Evolutionary conservation across 2,888 invertebrate genomes (phyloP), one percentile per base, ranked within the genome.

Genomic region (Megaustenia siamemsis): DNA sequence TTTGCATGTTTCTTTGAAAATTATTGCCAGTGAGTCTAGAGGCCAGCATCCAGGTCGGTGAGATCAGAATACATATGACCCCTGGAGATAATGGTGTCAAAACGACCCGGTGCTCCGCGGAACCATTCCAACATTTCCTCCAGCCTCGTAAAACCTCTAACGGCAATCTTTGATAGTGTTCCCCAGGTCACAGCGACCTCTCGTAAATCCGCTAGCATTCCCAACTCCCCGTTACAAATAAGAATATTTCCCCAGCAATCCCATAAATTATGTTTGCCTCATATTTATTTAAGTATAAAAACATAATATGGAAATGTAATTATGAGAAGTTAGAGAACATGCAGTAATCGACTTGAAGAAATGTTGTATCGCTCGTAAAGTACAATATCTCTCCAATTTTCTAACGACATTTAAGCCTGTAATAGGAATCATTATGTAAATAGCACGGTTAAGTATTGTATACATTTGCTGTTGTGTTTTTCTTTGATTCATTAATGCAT

Each of bases 131-230:
- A 49, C 28, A 32, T 45, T 49, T 73, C 21, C 40, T 35, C 73
- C 32, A 15, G 24, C 38, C 38, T 56, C 56, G 56, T 38, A 56
- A 77, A 24, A 60, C 60, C 18, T 56, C 60, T 18, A 77, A 60
- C n/a, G 32, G 38, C 38, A n/a, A 40, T n/a, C 56, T 38, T 24
- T 56, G 76, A 60, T 77, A n/a, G 40, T 40, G 76, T 32, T n/a
- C 38, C 12, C 38, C 24, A n/a, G 56, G 76, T 56, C 56, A 60
- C 1, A 2, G 24, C 76, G 38, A 56, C 76, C 56, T 38, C 76
- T 60, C 76, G 76, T 77, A 77, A 77, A 77, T 77, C 60, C 38
- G 21, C 10, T 38, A 56, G 60, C 60, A 77, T 77, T 77, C 18
- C 60, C 38, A 56, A 77, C 56, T n/a, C 60, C 56, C 60, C 12